A percentile compares a stretch with the other conserved stretches of the same genome.
Conservation (phyloP, 2,888 invertebrate genomes). For the Catocala sponsa region DNA sequence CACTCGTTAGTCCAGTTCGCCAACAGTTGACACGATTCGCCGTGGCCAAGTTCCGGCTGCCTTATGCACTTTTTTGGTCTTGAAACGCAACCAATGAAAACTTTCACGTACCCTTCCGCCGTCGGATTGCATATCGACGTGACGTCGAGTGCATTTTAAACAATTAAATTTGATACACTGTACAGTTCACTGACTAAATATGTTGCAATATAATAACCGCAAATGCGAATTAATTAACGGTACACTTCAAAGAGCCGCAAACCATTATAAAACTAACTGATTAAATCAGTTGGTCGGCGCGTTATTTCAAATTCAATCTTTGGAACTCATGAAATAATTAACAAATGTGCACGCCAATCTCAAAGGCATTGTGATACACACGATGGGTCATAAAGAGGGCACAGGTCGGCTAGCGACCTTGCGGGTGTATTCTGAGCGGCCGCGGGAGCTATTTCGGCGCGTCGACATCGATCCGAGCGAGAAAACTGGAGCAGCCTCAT, state of each 20-base stretch:
- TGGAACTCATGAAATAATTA: conserved; percentile 41
- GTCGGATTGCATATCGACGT: conserved; percentile 51
- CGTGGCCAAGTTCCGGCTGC: conserved; percentile 60
- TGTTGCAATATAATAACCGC: conserved; percentile 25
- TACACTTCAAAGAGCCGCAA: conserved; percentile 21
- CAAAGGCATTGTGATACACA: conserved; percentile 56
- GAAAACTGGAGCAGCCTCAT: conserved; percentile 78
- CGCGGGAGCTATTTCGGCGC: conserved; percentile 76
- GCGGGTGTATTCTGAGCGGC: conserved; percentile 72
- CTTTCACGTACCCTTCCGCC: conserved; percentile 60
- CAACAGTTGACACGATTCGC: conserved; percentile 66
- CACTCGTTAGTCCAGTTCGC: conserved; percentile 71
- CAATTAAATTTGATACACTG: conserved; percentile 37
- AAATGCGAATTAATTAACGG: conserved; percentile 33
- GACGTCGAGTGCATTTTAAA: conserved; percentile 54
- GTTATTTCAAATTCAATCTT: conserved; percentile 32
- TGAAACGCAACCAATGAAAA: conserved; percentile 61
- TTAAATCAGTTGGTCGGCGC: conserved; percentile 12
- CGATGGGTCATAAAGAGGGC: conserved; percentile 72
- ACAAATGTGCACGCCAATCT: conserved; percentile 55
- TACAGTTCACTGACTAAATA: conserved; percentile 35
- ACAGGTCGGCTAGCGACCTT: conserved; percentile 75
- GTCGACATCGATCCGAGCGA: conserved; percentile 74
- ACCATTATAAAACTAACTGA: conserved; percentile 19
- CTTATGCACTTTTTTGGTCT: conserved; percentile 69